phyloP scores from a whole-genome alignment of 2,888 invertebrate genomes.

The Ochropleura plecta region DNA sequence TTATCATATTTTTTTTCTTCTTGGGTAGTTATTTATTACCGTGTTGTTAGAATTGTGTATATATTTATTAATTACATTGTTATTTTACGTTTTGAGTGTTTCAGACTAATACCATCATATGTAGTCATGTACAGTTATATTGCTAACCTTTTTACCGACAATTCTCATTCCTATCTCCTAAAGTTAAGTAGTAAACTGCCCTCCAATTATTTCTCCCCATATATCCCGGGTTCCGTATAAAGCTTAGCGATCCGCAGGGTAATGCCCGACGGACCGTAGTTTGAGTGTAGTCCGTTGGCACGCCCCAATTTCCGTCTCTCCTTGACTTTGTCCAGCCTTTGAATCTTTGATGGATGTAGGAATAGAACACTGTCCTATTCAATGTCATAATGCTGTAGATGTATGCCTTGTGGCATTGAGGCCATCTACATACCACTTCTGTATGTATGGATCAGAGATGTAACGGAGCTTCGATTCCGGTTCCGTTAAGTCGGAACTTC shows the following conservation, averaged over 20 bases:
- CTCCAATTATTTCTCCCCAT: conserved; percentile 29
- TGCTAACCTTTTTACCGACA: neutral
- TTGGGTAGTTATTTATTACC: too few species aligned
- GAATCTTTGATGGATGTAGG: conserved; percentile 32
- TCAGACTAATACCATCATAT: too few species aligned
- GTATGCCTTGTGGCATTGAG: neutral
- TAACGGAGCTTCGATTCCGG: too few species aligned
- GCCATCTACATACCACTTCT: neutral
- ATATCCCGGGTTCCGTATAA: conserved; percentile 23
- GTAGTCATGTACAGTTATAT: neutral
- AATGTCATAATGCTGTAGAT: neutral
- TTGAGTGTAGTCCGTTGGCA: conserved; percentile 27
- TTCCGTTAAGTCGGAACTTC: too few species aligned
- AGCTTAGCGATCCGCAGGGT: conserved; percentile 26
- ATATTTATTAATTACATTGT: too few species aligned
- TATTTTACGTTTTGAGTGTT: too few species aligned
- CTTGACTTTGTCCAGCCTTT: conserved; percentile 31
- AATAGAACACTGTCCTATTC: conserved; percentile 18
- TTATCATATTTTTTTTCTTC: too few species aligned
- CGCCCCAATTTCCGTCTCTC: conserved; percentile 28
- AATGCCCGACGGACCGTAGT: conserved; percentile 18
- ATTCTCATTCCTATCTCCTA: conserved; percentile 1
- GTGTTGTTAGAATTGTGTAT: too few species aligned
- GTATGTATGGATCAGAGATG: too few species aligned
- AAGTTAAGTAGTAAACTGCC: conserved; percentile 30